A percentile compares a stretch with the other conserved stretches of the same genome.
Conservation (phyloP, 2,113 vertebrate genomes). For the Ceratotherium simum region DNA sequence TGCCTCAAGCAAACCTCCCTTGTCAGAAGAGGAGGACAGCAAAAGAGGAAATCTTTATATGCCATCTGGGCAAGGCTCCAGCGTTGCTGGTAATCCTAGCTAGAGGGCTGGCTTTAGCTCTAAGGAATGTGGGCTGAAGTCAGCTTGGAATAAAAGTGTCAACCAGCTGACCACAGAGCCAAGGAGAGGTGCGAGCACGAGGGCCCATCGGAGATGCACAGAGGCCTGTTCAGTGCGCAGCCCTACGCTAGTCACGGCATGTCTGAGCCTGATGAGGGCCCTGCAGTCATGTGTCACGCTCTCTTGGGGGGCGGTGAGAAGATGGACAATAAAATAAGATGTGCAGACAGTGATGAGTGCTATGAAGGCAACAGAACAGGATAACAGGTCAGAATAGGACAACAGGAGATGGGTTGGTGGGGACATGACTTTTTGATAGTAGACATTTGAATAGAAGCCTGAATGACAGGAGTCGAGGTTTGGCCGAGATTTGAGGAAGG, state of each 20-base stretch:
- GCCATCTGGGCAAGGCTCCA: neutral
- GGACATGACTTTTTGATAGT: no score
- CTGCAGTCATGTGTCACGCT: neutral
- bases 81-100: neutral
- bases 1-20: neutral
- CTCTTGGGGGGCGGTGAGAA: neutral
- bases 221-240: neutral
- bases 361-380: neutral
- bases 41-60: no score
- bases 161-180: neutral
- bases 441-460: neutral
- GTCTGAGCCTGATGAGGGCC: neutral
- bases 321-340: neutral
- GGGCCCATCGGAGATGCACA: neutral
- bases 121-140: neutral
- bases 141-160: rapidly evolving
- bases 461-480: neutral
- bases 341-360: neutral
- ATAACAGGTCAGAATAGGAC: no score
- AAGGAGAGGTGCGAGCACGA: neutral
- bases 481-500: neutral
- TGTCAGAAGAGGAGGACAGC: neutral
- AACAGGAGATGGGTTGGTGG: neutral
- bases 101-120: neutral
- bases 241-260: neutral